Evolutionary conservation across 2,113 vertebrate genomes (phyloP).

Genomic region (Ahaetulla prasina): DNA sequence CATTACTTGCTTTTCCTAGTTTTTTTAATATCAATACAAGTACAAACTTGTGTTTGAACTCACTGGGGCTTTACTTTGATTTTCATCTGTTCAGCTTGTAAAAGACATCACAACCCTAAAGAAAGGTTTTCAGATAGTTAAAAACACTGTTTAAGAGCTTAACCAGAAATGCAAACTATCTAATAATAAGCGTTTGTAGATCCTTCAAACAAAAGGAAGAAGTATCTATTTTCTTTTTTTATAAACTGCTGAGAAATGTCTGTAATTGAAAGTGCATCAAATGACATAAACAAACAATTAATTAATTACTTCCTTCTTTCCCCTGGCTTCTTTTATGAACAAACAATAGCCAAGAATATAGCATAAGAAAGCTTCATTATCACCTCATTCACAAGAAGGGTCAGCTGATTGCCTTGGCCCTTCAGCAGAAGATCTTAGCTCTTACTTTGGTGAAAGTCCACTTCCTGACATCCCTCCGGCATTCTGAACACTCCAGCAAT

Average conservation of each 20-base stretch:
- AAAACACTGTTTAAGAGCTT: neutral
- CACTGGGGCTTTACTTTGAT: neutral
- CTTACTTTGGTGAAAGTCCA: neutral
- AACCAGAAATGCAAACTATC: neutral
- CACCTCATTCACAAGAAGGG: neutral
- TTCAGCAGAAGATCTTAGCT: neutral
- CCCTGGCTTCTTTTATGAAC: neutral
- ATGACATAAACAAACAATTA: neutral
- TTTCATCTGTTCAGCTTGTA: neutral
- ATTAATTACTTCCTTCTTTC: neutral
- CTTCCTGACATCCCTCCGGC: neutral
- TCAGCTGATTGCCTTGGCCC: neutral
- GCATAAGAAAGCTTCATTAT: neutral
- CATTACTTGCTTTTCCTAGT: neutral
- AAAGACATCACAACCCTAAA: neutral
- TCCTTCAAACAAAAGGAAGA: neutral
- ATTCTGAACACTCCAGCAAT: neutral
- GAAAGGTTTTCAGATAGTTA: neutral
- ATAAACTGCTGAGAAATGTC: neutral
- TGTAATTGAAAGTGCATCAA: neutral
- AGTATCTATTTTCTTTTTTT: neutral
- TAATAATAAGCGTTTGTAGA: neutral
- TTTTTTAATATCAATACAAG: neutral
- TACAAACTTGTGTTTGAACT: neutral
- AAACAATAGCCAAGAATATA: neutral